Conservation (phyloP, 2,888 invertebrate genomes). For the Trichogramma dendrolimi region DNA sequence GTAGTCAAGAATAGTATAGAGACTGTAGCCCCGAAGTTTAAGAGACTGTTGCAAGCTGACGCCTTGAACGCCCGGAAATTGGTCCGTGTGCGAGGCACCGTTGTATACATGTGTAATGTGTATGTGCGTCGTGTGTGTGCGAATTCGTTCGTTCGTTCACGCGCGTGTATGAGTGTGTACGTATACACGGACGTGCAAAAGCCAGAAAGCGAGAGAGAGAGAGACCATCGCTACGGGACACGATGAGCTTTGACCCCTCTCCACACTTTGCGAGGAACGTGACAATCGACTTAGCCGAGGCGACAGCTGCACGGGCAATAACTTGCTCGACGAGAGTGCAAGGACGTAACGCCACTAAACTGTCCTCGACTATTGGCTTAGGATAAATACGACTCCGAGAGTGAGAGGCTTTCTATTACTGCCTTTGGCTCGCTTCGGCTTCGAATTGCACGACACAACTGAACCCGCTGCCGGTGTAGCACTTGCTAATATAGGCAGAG, state of each 20-base stretch:
- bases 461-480: no score
- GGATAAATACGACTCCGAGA: conserved; percentile 5
- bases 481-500: no score
- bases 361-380: conserved; percentile 26
- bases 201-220: conserved; percentile 34
- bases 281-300: conserved; percentile 47
- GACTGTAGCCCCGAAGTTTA: conserved; percentile 42
- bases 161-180: no score
- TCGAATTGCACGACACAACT: no score
- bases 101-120: no score
- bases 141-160: no score
- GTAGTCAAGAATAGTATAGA: conserved; percentile 17
- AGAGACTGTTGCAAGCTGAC: conserved; percentile 53
- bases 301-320: conserved; percentile 52
- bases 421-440: no score
- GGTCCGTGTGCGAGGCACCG: no score
- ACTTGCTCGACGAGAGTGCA: conserved; percentile 41
- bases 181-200: conserved; percentile 32
- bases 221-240: background rate
- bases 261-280: conserved; percentile 44
- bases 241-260: conserved; percentile 8
- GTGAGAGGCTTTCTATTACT: no score
- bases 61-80: conserved; percentile 37
- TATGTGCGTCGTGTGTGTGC: no score
- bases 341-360: conserved; percentile 12